These are phyloP conservation scores for Helicoverpa armigera DNA, from an alignment of 1,140 invertebrate genomes.

Conservation along the genomic window DNA sequence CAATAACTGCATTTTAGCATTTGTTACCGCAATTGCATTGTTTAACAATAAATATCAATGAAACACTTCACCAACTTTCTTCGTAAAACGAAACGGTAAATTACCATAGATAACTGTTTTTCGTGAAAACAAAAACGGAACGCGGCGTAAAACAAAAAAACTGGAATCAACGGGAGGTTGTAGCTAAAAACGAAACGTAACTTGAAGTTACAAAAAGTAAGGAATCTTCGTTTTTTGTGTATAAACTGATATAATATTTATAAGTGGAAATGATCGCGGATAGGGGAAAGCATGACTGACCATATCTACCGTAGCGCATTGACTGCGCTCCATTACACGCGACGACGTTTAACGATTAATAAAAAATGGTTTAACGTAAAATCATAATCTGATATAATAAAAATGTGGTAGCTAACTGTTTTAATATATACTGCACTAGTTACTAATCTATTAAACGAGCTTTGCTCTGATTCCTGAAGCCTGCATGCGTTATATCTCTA, in stretches of 20 bases:
- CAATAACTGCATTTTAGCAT: constrained; percentile 9
- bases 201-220: neutral
- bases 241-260: constrained; percentile 36
- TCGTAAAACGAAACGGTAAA: neutral
- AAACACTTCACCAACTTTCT: constrained; percentile 3
- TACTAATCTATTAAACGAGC: neutral
- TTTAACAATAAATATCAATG: constrained; percentile 28
- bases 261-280: constrained; percentile 52
- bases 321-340: constrained; percentile 65
- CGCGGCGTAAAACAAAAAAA: neutral
- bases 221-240: constrained; percentile 4
- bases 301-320: constrained; percentile 60
- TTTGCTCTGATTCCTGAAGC: constrained; percentile 14
- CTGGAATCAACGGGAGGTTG: neutral
- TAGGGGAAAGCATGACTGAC: constrained; percentile 75
- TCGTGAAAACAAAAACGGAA: constrained; percentile 8
- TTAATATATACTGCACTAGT: neutral
- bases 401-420: neutral
- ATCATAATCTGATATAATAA: neutral
- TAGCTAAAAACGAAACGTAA: neutral
- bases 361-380: neutral
- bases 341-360: constrained; percentile 1
- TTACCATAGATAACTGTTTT: neutral
- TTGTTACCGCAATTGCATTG: constrained; percentile 9
- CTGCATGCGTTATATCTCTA: neutral